phyloP scores from a whole-genome alignment of 2,113 vertebrate species.

The Candoia aspera region DNA sequence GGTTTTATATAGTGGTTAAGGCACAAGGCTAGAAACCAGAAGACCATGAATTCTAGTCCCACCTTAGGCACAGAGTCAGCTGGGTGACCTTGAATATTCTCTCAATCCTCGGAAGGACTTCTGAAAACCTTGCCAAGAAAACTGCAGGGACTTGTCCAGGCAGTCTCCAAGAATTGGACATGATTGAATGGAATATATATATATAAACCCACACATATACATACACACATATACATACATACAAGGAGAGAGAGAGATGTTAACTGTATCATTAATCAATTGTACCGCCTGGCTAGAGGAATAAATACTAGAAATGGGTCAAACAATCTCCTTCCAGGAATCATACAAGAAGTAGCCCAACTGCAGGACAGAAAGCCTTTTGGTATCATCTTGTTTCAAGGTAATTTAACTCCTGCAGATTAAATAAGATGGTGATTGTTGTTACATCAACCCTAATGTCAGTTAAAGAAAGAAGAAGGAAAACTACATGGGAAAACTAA shows the following conservation, averaged over 20 bases:
- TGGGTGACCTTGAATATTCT: no score
- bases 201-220: background rate
- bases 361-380: background rate
- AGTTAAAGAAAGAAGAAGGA: background rate
- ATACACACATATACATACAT: background rate
- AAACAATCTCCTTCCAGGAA: background rate
- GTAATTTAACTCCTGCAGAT: background rate
- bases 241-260: background rate
- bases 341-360: background rate
- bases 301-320: background rate
- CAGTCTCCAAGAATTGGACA: no score
- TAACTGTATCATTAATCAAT: background rate
- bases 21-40: no score
- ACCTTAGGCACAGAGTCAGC: no score
- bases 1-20: no score
- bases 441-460: background rate
- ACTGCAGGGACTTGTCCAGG: no score
- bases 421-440: background rate
- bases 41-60: no score
- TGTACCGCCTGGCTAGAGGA: background rate
- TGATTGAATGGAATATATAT: no score
- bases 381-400: background rate
- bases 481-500: background rate
- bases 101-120: no score
- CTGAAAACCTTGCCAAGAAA: no score